Conservation (phyloP, 2,797 vertebrate genomes). For the Numenius phaeopus region DNA sequence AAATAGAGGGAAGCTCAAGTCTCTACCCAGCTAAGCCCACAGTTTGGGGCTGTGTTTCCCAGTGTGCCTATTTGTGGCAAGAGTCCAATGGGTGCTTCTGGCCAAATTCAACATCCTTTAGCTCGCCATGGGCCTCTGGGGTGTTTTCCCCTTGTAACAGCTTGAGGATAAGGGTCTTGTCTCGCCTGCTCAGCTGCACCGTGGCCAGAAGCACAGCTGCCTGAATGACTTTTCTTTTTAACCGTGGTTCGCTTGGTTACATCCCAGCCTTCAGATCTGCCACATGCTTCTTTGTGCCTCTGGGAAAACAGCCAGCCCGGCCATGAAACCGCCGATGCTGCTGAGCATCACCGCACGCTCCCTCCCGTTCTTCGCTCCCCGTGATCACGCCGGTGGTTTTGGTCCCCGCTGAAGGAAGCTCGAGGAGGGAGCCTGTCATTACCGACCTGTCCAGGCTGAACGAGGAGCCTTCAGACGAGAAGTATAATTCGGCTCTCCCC, state of each 20-base stretch:
- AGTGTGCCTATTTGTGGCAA: background rate
- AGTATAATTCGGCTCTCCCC: background rate
- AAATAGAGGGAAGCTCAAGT: background rate
- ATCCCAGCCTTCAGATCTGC: background rate
- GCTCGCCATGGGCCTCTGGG: background rate
- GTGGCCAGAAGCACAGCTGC: background rate
- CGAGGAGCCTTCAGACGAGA: background rate
- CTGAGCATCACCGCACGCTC: accelerated
- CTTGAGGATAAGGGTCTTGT: background rate
- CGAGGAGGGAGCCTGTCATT: background rate
- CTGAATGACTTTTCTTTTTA: background rate
- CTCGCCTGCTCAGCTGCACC: background rate
- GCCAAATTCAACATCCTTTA: background rate
- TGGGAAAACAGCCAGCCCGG: background rate
- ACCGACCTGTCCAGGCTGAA: background rate
- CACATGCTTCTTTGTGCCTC: background rate
- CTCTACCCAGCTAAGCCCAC: background rate
- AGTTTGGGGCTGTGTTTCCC: background rate
- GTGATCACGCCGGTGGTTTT: background rate
- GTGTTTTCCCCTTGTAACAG: background rate
- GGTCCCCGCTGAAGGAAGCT: background rate
- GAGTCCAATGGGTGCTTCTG: background rate
- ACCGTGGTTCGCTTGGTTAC: background rate
- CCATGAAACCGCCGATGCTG: accelerated
- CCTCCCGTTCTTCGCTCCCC: background rate